Evolutionary conservation across 35 echinoderm and acorn worm species (phyloP).

Genomic region (Lytechinus variegatus): DNA sequence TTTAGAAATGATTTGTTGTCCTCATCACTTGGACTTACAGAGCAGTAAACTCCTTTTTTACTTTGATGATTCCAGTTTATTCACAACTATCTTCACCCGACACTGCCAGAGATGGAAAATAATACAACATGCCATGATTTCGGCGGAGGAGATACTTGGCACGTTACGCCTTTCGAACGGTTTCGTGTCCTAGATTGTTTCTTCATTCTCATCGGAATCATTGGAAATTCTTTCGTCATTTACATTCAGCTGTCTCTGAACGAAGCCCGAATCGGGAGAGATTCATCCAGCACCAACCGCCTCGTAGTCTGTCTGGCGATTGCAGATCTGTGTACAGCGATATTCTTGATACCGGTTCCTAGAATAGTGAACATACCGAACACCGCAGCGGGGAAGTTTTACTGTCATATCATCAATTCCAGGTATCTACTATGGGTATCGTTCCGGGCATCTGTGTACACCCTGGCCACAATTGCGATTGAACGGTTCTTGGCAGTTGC

Average conservation of each 20-base stretch:
- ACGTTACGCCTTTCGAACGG: too few species aligned
- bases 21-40: too few species aligned
- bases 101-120: too few species aligned
- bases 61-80: too few species aligned
- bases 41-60: too few species aligned
- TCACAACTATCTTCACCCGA: too few species aligned
- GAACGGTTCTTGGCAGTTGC: conserved; percentile 12
- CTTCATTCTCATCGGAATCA: neutral
- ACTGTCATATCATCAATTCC: neutral
- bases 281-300: neutral
- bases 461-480: neutral
- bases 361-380: neutral
- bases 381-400: neutral
- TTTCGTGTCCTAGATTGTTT: neutral
- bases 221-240: conserved; percentile 18
- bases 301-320: conserved; percentile 3
- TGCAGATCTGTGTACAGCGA: neutral
- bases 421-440: neutral
- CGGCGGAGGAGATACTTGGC: too few species aligned
- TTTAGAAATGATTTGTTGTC: too few species aligned
- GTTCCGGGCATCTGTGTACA: conserved; percentile 28
- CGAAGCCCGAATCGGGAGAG: neutral
- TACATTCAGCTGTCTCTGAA: neutral
- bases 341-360: neutral
- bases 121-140: too few species aligned